Evolutionary conservation across 92 coral and sea anemone species (phyloP).

Genomic region (Pocillopora grandis): DNA sequence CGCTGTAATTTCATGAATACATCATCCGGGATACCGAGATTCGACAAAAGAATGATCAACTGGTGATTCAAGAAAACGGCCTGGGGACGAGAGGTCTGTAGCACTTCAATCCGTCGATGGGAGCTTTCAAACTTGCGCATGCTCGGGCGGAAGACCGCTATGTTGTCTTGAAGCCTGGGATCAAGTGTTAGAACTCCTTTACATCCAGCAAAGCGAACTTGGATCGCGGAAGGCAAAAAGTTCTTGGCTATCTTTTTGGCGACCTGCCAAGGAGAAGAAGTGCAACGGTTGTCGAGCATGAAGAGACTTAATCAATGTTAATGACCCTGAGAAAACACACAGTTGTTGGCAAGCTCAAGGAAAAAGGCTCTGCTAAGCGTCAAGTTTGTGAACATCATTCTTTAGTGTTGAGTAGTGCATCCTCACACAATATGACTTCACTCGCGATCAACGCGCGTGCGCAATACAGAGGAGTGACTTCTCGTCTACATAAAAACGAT

Average conservation of each 20-base stretch:
- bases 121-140: conserved; percentile 91
- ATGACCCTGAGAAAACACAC: no score
- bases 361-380: no score
- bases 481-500: no score
- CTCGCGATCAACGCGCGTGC: no score
- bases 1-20: conserved; percentile 81
- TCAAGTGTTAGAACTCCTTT: conserved; percentile 93
- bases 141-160: conserved; percentile 81
- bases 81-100: conserved; percentile 98
- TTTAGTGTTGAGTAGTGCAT: no score
- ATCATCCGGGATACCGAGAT: conserved; percentile 95
- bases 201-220: conserved; percentile 96
- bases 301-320: no score
- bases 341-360: no score
- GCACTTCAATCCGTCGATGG: conserved; percentile 92
- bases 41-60: conserved; percentile 90
- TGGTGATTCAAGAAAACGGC: conserved; percentile 92
- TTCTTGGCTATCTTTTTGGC: conserved; percentile 60
- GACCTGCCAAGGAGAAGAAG: conserved; percentile 48
- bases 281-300: no score
- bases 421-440: no score
- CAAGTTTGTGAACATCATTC: no score
- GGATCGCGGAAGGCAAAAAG: conserved; percentile 89
- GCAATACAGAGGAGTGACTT: no score
- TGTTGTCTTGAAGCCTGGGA: conserved; percentile 60